Percentiles rank a stretch among this genome's conserved stretches.
Conservation (phyloP, 2,797 vertebrate species). For the Antennarius maculatus region DNA sequence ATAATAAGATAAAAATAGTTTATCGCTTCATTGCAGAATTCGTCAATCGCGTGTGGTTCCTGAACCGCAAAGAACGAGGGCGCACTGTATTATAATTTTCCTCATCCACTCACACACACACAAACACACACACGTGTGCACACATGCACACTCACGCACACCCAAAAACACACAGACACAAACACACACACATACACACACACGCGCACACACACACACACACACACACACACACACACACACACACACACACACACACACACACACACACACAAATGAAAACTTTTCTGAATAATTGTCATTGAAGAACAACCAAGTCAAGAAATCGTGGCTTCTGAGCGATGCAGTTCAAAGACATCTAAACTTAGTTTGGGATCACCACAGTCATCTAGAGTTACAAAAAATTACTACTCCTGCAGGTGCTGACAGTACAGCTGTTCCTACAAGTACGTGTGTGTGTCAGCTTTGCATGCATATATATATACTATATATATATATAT, state of each 20-base stretch:
- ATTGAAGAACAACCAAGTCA: constrained; percentile 36
- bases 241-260: neutral
- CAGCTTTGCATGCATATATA: too few relatives aligned
- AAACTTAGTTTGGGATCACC: constrained; percentile 41
- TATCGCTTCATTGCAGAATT: too few relatives aligned
- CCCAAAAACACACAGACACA: too few relatives aligned
- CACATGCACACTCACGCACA: too few relatives aligned
- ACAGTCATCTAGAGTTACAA: constrained; percentile 35
- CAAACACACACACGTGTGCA: constrained; percentile 28
- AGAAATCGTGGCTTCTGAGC: constrained; percentile 43
- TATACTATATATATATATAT: too few relatives aligned
- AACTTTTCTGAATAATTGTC: constrained; percentile 45
- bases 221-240: too few relatives aligned
- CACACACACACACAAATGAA: constrained; percentile 39
- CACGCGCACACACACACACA: neutral
- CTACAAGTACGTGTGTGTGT: constrained; percentile 36
- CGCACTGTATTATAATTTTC: constrained; percentile 48
- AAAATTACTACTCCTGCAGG: constrained; percentile 49
- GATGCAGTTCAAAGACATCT: constrained; percentile 27
- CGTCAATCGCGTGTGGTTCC: too few relatives aligned
- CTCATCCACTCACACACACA: constrained; percentile 16
- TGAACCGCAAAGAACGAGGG: too few relatives aligned
- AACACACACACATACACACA: constrained; percentile 18
- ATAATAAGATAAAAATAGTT: too few relatives aligned
- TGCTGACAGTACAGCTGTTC: constrained; percentile 55